phyloP scores from a whole-genome alignment of 2,888 invertebrate genomes.

The Periphyllus acericola region DNA sequence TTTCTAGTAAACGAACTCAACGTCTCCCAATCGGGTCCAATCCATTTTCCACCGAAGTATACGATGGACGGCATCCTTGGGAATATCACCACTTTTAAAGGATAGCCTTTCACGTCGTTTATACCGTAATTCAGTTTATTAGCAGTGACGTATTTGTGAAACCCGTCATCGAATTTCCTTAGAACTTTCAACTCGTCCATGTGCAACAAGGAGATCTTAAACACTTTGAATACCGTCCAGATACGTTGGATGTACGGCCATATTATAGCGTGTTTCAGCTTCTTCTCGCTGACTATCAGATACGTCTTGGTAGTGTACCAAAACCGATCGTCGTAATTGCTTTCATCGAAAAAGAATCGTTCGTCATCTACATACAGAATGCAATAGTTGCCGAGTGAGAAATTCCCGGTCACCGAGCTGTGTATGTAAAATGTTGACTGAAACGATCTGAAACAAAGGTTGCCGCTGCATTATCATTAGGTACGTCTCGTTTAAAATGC shows the following conservation, averaged over 20 bases:
- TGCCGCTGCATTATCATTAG: no score
- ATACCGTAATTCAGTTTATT: slow-evolving; percentile 15
- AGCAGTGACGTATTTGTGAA: background rate
- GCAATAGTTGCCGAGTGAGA: slow-evolving; percentile 2
- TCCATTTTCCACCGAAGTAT: background rate
- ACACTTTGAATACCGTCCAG: slow-evolving; percentile 33
- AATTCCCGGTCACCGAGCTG: background rate
- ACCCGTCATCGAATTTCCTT: slow-evolving; percentile 5
- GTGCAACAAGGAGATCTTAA: slow-evolving; percentile 33
- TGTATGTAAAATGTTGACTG: slow-evolving; percentile 43
- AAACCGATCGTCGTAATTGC: background rate
- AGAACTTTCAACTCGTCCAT: slow-evolving; percentile 20
- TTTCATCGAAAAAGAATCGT: slow-evolving; percentile 16
- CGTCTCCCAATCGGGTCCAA: slow-evolving; percentile 38
- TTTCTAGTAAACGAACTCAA: background rate
- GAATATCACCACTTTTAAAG: slow-evolving; percentile 31
- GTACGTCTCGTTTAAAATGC: no score
- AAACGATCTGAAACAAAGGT: slow-evolving; percentile 36
- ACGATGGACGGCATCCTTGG: slow-evolving; percentile 24
- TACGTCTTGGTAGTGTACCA: slow-evolving; percentile 49
- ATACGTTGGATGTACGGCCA: slow-evolving; percentile 23
- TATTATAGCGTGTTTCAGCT: background rate
- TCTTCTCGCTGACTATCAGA: slow-evolving; percentile 37
- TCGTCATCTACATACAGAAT: slow-evolving; percentile 31
- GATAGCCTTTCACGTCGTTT: slow-evolving; percentile 10